Base-by-base conservation (phyloP, 2,113 vertebrate species). In the Pteropus alecto region DNA sequence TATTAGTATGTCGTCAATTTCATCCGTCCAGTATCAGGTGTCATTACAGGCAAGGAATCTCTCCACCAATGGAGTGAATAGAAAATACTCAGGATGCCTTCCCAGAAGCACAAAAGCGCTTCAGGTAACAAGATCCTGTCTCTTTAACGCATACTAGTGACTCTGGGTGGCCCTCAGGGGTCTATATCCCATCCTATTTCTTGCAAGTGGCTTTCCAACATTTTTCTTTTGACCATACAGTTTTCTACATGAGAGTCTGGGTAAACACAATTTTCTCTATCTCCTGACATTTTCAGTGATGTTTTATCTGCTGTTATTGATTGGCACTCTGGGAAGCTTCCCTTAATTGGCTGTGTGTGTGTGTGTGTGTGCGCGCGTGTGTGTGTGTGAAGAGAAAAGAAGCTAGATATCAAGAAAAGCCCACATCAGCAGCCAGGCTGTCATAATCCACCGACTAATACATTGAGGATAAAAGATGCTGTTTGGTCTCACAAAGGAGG, bases 221-320 rank as follows among this genome's bases (percentile, higher is more conserved):
- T 28, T 46, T 92, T 84, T 67, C 68, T 92, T 87, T 68, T 43
- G 70, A 51, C 65, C 33, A 8, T 41, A 33, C 33, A 46, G 28
- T 90, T 96, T 97, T 87, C 90, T 84, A 30, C 7, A 43, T 7
- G 7, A 90, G 26, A 77, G 41, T 77, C n/a, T 71, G 38, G 18
- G 70, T 85, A 78, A 96, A 90, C 35, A 90, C 67, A 76, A 24
- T 77, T 88, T 81, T 67, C 61, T 63, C 71, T 61, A 88, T 87
- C 85, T 93, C 79, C 67, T 91, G 94, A 95, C 87, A 88, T 94
- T 96, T 88, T 88, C 87, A 81, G 87, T 35, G 76, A 93, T 87
- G 87, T 77, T 96, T 96, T 81, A 96, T 91, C 94, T 93, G 84
- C 35, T 86, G 12, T 48, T 96, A 95, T 94, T 88, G 96, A 96